These are phyloP conservation scores for Cylloceria caligata DNA, from an alignment of 2,888 invertebrate genomes.

Conservation along the genomic window DNA sequence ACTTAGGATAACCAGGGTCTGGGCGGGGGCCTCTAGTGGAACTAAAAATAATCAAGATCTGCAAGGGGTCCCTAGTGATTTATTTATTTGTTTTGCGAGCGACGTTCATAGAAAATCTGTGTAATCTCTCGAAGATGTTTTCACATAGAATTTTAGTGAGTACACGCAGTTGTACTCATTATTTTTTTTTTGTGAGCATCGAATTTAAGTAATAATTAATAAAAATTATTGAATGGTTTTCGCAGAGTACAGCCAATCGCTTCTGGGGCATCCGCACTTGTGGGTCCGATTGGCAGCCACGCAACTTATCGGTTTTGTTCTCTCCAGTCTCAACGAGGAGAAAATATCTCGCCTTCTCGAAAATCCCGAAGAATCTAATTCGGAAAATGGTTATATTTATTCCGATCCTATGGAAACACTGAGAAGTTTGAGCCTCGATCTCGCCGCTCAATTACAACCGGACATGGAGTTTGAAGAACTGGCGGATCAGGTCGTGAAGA, in stretches of 20 bases:
- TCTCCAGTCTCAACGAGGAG: conserved; percentile 88
- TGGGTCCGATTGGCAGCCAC: conserved; percentile 94
- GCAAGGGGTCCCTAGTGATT: too few species aligned
- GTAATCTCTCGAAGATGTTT: too few species aligned
- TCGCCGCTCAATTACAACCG: conserved; percentile 91
- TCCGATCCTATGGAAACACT: conserved; percentile 87
- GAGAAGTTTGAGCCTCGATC: conserved; percentile 90
- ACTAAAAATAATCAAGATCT: too few species aligned
- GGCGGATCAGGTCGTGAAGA: conserved; percentile 90
- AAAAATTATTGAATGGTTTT: background rate
- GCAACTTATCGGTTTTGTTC: conserved; percentile 91
- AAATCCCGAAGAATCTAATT: conserved; percentile 81
- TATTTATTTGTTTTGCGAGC: too few species aligned
- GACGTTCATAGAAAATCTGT: too few species aligned
- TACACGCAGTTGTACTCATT: too few species aligned
- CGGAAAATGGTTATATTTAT: conserved; percentile 87
- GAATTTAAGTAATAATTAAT: background rate
- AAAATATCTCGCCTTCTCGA: conserved; percentile 84
- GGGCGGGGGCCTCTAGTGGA: too few species aligned
- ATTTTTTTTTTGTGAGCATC: background rate
- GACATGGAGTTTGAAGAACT: conserved; percentile 89
- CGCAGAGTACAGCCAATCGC: conserved; percentile 89
- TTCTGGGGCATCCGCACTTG: conserved; percentile 92
- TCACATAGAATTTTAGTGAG: too few species aligned
- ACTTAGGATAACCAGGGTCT: too few species aligned